These are phyloP conservation scores for Petrophora chlorosata DNA, from an alignment of 2,888 invertebrate species.

Conservation along the genomic window DNA sequence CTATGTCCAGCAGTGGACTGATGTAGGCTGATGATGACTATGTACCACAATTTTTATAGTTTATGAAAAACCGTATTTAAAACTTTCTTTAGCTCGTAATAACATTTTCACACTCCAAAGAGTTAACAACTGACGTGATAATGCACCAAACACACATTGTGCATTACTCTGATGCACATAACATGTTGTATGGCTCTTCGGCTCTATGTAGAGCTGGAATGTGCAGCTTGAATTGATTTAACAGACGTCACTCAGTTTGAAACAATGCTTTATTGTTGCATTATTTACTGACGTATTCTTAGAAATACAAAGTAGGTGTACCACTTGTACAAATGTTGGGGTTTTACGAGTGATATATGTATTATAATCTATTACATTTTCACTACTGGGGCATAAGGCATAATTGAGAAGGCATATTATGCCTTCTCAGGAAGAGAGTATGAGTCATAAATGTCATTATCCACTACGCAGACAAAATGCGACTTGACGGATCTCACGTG, in stretches of 20 bases:
- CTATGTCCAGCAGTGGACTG: too few species aligned
- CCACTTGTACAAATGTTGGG: too few species aligned
- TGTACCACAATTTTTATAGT: too few species aligned
- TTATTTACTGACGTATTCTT: neutral
- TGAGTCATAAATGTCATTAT: too few species aligned
- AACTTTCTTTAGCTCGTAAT: neutral
- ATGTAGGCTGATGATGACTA: too few species aligned
- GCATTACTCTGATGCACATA: slow-evolving; percentile 21
- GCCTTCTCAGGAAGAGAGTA: too few species aligned
- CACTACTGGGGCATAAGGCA: too few species aligned
- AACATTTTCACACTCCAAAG: slow-evolving; percentile 9
- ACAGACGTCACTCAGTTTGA: slow-evolving; percentile 25
- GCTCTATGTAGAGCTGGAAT: slow-evolving; percentile 27
- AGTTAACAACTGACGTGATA: slow-evolving; percentile 13
- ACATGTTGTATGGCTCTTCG: slow-evolving; percentile 21
- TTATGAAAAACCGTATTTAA: slow-evolving; percentile 25
- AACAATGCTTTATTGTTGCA: slow-evolving; percentile 22
- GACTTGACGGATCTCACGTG: too few species aligned
- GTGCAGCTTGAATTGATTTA: slow-evolving; percentile 37
- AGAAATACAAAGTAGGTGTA: too few species aligned
- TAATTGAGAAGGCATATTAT: too few species aligned
- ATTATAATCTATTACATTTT: too few species aligned
- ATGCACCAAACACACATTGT: slow-evolving; percentile 38
- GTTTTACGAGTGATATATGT: neutral
- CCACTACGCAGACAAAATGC: too few species aligned